Base-by-base conservation (phyloP, 2,797 vertebrate species). In the Epinephelus awoara region DNA sequence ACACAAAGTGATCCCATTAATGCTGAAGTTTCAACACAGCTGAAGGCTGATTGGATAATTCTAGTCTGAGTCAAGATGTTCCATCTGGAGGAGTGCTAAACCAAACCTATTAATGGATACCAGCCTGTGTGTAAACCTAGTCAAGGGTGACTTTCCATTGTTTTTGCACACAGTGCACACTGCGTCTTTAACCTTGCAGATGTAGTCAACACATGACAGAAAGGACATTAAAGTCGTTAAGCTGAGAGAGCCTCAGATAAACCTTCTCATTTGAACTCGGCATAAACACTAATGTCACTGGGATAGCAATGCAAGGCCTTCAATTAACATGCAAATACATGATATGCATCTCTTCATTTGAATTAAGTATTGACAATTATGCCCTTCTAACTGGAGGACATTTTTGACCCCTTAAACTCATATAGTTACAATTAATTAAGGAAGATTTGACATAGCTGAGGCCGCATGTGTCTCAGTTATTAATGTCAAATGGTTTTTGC, bases 361-460 rank as follows among this genome's bases (percentile, higher is more conserved):
- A 87, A 85, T 83, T 63, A 85, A 79, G 52, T 75, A 56, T 84
- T 34, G 50, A 81, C 77, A 83, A 85, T 85, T 68, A 80, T 66
- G 46, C 42, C 62, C 79, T 49, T 69, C 54, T 79, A 58, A 85
- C 83, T 79, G 58, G 63, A 76, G 80, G 74, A 85, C 75, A 80
- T 77, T 66, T 78, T 72, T 85, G 81, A 88, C 82, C 71, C 79
- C 72, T 86, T 83, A 85, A 80, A 85, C 67, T 63, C 59, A 55
- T 75, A 73, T 78, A 75, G 73, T 85, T 82, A 77, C 65, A 88
- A 87, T 88, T 91, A 88, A 91, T 89, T 86, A 79, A 75, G 29
- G 29, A 29, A 44, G 62, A 83, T 85, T 80, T 91, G 88, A 89
- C 83, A 77, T 65, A 75, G 67, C 79, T n/a, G 47, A 64, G 71